Conservation (phyloP, 2,888 invertebrate species). For the Nomada fabriciana region DNA sequence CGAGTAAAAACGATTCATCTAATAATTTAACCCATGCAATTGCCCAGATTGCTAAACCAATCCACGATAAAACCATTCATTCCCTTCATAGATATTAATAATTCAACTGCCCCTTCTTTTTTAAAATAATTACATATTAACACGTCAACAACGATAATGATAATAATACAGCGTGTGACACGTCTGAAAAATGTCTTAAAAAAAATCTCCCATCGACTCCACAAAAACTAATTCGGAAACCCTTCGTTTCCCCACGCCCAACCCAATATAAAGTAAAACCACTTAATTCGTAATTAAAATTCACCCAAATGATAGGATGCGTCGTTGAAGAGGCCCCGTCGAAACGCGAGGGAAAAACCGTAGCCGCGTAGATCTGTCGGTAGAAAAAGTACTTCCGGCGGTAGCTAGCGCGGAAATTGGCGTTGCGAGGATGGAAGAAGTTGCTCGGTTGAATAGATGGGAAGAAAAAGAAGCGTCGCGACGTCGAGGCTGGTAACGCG, state of each 20-base stretch:
- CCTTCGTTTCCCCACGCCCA: too few species aligned
- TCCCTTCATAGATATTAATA: too few species aligned
- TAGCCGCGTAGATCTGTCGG: slow-evolving; percentile 35
- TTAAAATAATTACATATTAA: not conserved
- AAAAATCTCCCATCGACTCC: too few species aligned
- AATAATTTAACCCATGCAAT: too few species aligned
- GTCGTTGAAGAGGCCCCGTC: not conserved
- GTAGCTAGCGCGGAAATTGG: slow-evolving; percentile 61
- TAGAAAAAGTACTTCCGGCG: slow-evolving; percentile 60
- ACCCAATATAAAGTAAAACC: not conserved
- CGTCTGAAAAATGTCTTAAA: too few species aligned
- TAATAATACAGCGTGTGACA: too few species aligned
- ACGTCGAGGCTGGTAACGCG: slow-evolving; percentile 2
- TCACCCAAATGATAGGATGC: not conserved
- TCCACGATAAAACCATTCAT: too few species aligned
- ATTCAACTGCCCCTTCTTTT: not conserved
- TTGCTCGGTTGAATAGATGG: slow-evolving; percentile 41
- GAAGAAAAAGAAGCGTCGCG: slow-evolving; percentile 3
- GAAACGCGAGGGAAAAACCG: slow-evolving; percentile 9
- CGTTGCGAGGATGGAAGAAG: slow-evolving; percentile 45
- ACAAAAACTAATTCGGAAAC: too few species aligned
- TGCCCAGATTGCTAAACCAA: too few species aligned
- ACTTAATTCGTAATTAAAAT: not conserved
- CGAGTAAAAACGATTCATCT: too few species aligned
- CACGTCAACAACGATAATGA: too few species aligned